Evolutionary conservation across 2,888 invertebrate species (phyloP).

Genomic region (Temnothorax ravouxi): DNA sequence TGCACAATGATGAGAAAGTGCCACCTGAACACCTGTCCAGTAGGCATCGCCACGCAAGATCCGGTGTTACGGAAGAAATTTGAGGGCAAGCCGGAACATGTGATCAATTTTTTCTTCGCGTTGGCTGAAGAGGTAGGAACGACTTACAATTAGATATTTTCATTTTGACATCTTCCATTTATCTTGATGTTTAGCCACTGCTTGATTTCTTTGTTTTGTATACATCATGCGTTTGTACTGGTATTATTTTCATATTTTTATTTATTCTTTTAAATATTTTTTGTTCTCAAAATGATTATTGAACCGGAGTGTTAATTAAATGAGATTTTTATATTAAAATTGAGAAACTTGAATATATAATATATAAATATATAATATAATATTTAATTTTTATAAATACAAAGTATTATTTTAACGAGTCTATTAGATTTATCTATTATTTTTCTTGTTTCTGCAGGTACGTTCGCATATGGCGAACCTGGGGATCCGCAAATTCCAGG

Average conservation of each 20-base stretch:
- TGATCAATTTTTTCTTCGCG: slow-evolving; percentile 99
- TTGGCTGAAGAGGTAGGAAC: slow-evolving; percentile 96
- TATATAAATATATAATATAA: not conserved
- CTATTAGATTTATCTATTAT: not conserved
- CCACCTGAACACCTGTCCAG: slow-evolving; percentile 99
- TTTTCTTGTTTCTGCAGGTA: slow-evolving; percentile 87
- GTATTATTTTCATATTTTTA: not conserved
- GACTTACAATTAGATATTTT: not conserved
- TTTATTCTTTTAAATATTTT: not conserved
- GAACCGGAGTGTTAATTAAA: not conserved
- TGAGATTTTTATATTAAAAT: not conserved
- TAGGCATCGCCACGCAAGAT: slow-evolving; percentile 99
- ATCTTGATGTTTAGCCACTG: not conserved
- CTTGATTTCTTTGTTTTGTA: not conserved
- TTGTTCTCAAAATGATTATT: slow-evolving; percentile 13
- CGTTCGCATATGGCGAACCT: slow-evolving; percentile 96
- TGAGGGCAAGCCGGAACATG: slow-evolving; percentile 98
- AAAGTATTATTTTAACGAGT: not conserved
- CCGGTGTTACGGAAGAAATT: slow-evolving; percentile 98
- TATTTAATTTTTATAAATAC: not conserved
- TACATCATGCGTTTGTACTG: not conserved
- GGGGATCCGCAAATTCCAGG: slow-evolving; percentile 95
- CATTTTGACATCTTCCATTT: not conserved
- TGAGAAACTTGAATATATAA: not conserved
- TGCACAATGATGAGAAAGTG: slow-evolving; percentile 99